phyloP scores from a whole-genome alignment of 2,888 invertebrate species.

The Meta bourneti region DNA sequence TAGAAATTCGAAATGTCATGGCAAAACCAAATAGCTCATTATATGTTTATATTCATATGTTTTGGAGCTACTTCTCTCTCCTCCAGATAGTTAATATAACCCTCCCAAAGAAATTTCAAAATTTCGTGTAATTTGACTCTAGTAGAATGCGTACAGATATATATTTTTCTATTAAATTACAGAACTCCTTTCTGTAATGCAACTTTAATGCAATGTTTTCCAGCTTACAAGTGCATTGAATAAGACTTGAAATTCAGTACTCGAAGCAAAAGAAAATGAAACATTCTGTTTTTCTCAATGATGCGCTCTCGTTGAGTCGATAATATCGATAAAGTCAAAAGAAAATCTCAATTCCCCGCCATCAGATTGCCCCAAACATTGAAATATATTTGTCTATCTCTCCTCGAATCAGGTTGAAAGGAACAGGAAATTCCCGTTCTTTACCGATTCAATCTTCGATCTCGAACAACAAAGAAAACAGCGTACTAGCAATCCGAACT shows the following conservation, averaged over 20 bases:
- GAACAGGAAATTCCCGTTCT: neutral
- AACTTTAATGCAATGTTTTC: too few species aligned
- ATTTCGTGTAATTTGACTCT: too few species aligned
- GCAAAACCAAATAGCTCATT: too few species aligned
- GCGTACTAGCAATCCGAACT: conserved; percentile 2
- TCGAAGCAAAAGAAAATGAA: neutral
- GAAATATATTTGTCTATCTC: conserved; percentile 1
- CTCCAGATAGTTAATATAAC: too few species aligned
- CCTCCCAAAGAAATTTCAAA: too few species aligned
- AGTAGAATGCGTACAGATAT: too few species aligned
- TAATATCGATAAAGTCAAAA: neutral
- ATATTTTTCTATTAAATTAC: too few species aligned
- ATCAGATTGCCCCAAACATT: neutral
- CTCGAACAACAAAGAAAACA: conserved; percentile 6
- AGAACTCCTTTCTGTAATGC: too few species aligned
- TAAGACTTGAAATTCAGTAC: neutral
- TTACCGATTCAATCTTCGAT: conserved; percentile 28
- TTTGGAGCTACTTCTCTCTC: too few species aligned
- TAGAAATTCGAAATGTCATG: too few species aligned
- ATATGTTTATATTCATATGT: too few species aligned
- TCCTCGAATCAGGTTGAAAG: neutral
- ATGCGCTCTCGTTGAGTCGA: neutral
- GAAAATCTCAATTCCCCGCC: neutral
- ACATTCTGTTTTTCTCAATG: neutral
- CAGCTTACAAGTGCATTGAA: neutral